Evolutionary conservation across 1,140 invertebrate genomes (phyloP).

Genomic region (Drosophila chauvacae): DNA sequence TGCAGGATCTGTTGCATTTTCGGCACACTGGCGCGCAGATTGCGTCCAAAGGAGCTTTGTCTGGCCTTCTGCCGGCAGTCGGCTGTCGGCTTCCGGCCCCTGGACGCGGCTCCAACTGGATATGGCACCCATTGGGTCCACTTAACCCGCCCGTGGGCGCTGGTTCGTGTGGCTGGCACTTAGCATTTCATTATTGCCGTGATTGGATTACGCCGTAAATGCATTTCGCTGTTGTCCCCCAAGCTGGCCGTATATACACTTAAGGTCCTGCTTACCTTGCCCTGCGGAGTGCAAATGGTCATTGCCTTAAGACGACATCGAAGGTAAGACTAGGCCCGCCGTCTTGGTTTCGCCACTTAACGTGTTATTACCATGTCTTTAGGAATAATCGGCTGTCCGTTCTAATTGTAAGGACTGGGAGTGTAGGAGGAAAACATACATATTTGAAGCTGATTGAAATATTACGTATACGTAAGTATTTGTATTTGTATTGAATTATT

Average conservation of each 20-base stretch:
- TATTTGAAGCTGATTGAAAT: not conserved
- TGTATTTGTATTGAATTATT: not conserved
- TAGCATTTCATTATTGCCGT: constrained; percentile 62
- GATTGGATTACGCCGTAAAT: constrained; percentile 65
- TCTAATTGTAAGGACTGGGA: not conserved
- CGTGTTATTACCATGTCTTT: constrained; percentile 1
- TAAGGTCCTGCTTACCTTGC: not conserved
- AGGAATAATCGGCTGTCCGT: not conserved
- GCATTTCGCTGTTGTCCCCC: constrained; percentile 55
- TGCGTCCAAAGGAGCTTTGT: constrained; percentile 35
- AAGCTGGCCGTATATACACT: constrained; percentile 23
- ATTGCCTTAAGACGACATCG: constrained; percentile 19
- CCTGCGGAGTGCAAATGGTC: constrained; percentile 8
- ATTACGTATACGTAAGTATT: not conserved
- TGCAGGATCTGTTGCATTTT: constrained; percentile 52
- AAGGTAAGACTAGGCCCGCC: not conserved
- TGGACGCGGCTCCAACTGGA: constrained; percentile 15
- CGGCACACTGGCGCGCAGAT: constrained; percentile 17
- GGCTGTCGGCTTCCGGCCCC: constrained; percentile 37
- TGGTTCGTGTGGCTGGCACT: constrained; percentile 48
- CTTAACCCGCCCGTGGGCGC: constrained; percentile 8
- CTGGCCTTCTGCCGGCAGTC: constrained; percentile 22
- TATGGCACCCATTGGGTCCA: constrained; percentile 14
- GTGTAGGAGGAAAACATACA: not conserved
- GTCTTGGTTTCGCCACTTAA: not conserved